Evolutionary conservation across 2,797 vertebrate species (phyloP), one percentile per base, ranked within the genome.

Genomic region (Aldrovandia affinis): DNA sequence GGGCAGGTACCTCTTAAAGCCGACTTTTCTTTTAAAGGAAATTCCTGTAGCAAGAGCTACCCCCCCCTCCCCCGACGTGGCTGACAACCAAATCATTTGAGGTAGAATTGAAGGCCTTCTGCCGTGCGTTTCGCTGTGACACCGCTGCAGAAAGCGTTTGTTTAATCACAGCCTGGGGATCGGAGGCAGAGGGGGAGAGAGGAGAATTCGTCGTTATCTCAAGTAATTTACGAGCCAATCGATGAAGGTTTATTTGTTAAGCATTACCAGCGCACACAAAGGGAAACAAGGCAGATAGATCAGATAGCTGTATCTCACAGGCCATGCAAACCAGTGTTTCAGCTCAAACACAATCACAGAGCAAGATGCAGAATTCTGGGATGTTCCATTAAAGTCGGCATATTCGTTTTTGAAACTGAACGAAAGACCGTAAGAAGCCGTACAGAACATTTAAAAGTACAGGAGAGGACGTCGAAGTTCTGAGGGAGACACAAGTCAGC

Each of bases 401-500:
- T 22, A 20, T 54, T 15, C 10, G 18, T 52, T 15, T 6, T 78
- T 25, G 18, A 52, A 15, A 55, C 14, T 9, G 20, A 79, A 6
- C 54, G 28, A 54, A 47, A 44, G 39, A 77, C 20, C 14, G 22
- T 2, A n/a, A 42, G 73, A 75, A 18, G 4, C 22, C 57, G n/a
- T 28, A 36, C 9, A 28, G 12, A 77, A 42, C 39, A 39, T 22
- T 36, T 59, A 52, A 47, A n/a, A 36, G 18, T 30, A 70, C 39
- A 42, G 9, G 18, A 42, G 22, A 39, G 50, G 68, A 20, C 47
- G 10, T 50, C 42, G 36, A 70, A 63, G 59, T 47, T 80, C 52
- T 36, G 52, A 70, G 36, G 63, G 20, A 55, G 68, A 85, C 18
- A 36, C 78, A 30, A 28, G 65, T 89, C 87, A 87, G 85, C 79